phyloP scores from a whole-genome alignment of 2,113 vertebrate genomes.

The Tetrax tetrax region DNA sequence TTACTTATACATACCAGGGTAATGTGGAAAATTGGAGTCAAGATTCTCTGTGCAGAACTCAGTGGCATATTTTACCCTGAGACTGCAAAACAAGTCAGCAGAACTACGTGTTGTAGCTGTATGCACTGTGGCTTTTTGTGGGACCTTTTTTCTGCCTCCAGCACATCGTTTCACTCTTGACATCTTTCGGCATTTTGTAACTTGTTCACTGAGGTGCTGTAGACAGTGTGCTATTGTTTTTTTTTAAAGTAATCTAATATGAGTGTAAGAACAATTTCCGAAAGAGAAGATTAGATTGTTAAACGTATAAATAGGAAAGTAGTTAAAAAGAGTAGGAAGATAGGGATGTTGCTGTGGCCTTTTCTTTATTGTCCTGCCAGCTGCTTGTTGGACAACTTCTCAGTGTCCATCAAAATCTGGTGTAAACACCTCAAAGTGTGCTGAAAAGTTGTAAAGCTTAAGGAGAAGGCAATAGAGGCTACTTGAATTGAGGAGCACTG shows the following conservation, averaged over 20 bases:
- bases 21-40: not conserved
- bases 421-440: not conserved
- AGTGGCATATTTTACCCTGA: not conserved
- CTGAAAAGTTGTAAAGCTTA: not conserved
- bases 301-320: not conserved
- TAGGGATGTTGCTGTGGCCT: not conserved
- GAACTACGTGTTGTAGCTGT: rapidly evolving
- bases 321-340: not conserved
- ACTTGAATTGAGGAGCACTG: not conserved
- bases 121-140: not conserved
- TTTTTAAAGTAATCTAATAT: not conserved
- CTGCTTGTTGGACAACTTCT: not conserved
- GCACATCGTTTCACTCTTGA: not conserved
- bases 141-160: not conserved
- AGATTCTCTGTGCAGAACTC: not conserved
- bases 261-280: not conserved
- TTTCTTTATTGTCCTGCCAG: not conserved
- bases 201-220: not conserved
- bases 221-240: not conserved
- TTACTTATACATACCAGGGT: rapidly evolving
- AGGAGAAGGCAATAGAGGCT: not conserved
- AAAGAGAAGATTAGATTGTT: not conserved
- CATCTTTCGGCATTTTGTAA: not conserved
- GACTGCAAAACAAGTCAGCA: not conserved
- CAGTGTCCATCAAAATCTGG: not conserved